Percentiles rank a stretch among this genome's conserved stretches.
These are phyloP conservation scores for Rapana venosa DNA, from an alignment of 2,888 invertebrate species.

Conservation along the genomic window DNA sequence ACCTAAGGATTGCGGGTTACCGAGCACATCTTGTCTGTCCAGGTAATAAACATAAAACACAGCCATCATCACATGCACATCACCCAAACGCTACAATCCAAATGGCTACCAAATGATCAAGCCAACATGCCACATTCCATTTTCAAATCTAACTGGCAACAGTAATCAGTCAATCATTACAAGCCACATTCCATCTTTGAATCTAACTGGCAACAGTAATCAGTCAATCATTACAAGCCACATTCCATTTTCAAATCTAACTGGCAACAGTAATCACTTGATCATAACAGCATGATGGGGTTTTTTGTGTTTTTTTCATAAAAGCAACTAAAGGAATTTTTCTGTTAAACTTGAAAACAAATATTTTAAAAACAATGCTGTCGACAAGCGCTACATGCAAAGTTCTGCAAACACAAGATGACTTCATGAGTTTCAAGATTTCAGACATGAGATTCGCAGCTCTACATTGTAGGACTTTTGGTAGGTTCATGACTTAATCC, in stretches of 20 bases:
- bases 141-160: neutral
- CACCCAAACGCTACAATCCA: neutral
- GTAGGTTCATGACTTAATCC: no score
- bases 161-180: conserved; percentile 7
- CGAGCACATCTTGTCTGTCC: conserved; percentile 68
- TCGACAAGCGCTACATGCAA: no score
- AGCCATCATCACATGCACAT: neutral
- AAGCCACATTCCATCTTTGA: neutral
- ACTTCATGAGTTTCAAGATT: no score
- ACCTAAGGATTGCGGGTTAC: conserved; percentile 69
- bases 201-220: no score
- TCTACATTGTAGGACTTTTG: no score
- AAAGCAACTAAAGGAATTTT: neutral
- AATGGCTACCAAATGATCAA: neutral
- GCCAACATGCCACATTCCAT: neutral
- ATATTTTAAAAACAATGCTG: neutral
- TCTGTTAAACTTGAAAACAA: neutral
- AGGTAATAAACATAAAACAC: conserved; percentile 39
- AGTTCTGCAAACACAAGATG: no score
- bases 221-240: neutral
- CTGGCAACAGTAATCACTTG: neutral
- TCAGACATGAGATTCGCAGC: no score
- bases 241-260: neutral
- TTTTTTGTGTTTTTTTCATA: neutral
- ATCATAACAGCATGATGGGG: neutral